Conservation (phyloP, 2,797 vertebrate genomes). For the Pitangus sulphuratus region DNA sequence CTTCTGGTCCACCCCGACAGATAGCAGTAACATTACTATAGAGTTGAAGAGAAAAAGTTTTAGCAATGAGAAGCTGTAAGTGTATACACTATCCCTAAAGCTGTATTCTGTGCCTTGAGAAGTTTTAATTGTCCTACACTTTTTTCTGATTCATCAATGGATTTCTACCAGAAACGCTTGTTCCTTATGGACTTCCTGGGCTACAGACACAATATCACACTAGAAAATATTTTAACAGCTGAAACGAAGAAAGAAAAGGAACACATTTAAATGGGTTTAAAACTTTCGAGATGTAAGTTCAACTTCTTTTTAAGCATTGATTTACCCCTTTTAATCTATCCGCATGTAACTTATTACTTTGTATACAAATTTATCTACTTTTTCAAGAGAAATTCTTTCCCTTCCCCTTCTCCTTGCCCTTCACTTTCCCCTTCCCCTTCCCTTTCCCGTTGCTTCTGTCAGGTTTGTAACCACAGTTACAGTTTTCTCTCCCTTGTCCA, state of each 20-base stretch:
- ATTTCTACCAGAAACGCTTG: not conserved
- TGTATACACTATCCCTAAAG: accelerated
- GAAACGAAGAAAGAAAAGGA: not conserved
- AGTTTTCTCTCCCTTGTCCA: not conserved
- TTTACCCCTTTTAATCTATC: not conserved
- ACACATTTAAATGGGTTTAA: not conserved
- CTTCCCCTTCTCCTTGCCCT: not conserved
- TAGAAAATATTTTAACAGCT: not conserved
- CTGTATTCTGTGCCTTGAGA: not conserved
- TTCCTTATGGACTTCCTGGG: not conserved
- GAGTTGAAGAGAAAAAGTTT: not conserved
- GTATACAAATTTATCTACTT: not conserved
- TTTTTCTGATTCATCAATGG: not conserved
- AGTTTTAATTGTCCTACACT: not conserved
- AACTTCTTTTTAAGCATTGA: not conserved
- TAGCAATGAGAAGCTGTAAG: not conserved
- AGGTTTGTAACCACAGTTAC: not conserved
- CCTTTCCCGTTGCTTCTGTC: not conserved
- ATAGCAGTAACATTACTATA: not conserved
- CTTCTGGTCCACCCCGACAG: too few species aligned
- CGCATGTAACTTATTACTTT: not conserved
- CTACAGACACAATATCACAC: not conserved
- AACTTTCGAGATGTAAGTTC: not conserved
- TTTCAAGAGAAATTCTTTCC: not conserved
- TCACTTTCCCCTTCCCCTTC: not conserved